Conservation (phyloP, 1,140 invertebrate species). For the Aphaenogaster ashmeadi region DNA sequence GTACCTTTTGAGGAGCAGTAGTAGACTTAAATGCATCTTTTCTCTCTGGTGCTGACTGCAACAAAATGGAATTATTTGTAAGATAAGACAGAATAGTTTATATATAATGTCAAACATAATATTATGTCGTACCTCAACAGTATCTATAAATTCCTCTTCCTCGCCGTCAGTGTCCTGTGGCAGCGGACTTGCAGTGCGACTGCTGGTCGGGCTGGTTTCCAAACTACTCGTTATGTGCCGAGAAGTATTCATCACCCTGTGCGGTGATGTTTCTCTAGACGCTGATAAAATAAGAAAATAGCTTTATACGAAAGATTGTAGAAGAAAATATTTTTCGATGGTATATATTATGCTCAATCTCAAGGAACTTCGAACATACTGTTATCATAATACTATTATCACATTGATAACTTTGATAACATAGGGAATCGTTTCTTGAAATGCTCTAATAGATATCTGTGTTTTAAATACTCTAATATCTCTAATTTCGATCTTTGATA, state of each 20-base stretch:
- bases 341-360: neutral
- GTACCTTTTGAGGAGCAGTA: constrained; percentile 71
- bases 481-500: neutral
- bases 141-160: constrained; percentile 92
- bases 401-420: constrained; percentile 23
- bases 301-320: neutral
- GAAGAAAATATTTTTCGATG: neutral
- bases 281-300: constrained; percentile 80
- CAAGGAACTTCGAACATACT: neutral
- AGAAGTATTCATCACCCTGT: constrained; percentile 84
- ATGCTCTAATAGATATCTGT: neutral
- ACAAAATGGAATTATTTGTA: constrained; percentile 20
- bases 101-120: neutral
- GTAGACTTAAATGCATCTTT: constrained; percentile 81
- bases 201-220: constrained; percentile 86
- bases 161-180: constrained; percentile 90
- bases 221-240: constrained; percentile 85
- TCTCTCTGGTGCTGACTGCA: constrained; percentile 83
- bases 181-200: constrained; percentile 86
- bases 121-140: constrained; percentile 89
- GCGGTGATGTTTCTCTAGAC: constrained; percentile 89
- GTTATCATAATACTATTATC: constrained; percentile 2
- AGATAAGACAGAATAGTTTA: neutral
- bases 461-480: neutral
- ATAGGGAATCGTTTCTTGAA: neutral